Evolutionary conservation across 1,140 invertebrate genomes (phyloP).

Genomic region (Ruditapes philippinarum): DNA sequence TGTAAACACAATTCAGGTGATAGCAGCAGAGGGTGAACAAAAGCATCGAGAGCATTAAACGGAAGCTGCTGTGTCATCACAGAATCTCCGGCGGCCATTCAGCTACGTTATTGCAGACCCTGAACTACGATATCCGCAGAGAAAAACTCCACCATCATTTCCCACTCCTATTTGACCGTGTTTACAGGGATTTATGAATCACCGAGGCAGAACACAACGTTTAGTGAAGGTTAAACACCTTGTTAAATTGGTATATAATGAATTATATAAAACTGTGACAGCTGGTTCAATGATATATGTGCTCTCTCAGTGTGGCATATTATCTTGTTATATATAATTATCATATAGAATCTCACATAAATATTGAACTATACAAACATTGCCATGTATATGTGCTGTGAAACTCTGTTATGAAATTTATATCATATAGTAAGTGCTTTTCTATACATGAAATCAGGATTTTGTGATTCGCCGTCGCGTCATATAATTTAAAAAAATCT

Average conservation of each 20-base stretch:
- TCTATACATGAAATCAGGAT: no score
- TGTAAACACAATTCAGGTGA: conserved; percentile 81
- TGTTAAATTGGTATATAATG: background rate
- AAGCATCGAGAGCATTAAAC: conserved; percentile 94
- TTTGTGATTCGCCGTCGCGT: no score
- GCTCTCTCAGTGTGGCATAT: no score
- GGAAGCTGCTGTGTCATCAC: conserved; percentile 97
- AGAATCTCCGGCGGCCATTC: conserved; percentile 93
- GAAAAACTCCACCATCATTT: conserved; percentile 99
- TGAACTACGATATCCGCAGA: conserved; percentile 98
- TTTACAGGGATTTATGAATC: conserved; percentile 90
- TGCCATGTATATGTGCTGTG: background rate
- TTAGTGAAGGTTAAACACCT: background rate
- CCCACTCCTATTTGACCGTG: conserved; percentile 97
- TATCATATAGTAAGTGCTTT: background rate
- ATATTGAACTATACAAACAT: background rate
- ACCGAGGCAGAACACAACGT: conserved; percentile 82
- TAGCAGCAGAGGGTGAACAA: conserved; percentile 87
- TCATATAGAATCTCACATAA: no score
- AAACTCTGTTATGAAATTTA: no score
- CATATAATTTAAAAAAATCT: no score
- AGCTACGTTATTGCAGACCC: conserved; percentile 89
- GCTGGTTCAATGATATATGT: no score
- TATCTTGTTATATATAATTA: no score
- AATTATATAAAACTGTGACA: no score